Evolutionary conservation across 2,888 invertebrate species (phyloP).

Genomic region (Parapristionchus giblindavisi): DNA sequence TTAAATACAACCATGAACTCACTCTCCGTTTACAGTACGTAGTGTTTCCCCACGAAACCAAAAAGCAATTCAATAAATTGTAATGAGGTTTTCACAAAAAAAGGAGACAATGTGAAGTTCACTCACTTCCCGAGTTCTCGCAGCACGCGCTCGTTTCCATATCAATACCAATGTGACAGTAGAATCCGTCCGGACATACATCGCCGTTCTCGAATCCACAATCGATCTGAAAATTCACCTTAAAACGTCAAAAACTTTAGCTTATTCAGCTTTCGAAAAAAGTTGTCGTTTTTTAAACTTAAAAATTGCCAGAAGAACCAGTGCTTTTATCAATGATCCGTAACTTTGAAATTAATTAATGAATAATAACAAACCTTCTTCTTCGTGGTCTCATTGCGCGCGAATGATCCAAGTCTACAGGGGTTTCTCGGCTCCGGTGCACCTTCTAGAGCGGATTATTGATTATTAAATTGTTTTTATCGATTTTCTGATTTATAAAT

Average conservation of each 20-base stretch:
- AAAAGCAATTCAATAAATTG: no score
- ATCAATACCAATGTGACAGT: conserved; percentile 67
- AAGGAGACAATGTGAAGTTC: background rate
- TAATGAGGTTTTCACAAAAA: background rate
- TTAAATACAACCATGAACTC: background rate
- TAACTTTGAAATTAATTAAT: no score
- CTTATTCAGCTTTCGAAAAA: no score
- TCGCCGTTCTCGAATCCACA: conserved; percentile 55
- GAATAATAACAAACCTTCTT: conserved; percentile 26
- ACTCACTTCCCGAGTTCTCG: conserved; percentile 65
- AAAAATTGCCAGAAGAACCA: no score
- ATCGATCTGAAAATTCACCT: conserved; percentile 27
- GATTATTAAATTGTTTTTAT: background rate
- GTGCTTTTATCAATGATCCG: no score
- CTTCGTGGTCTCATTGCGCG: conserved; percentile 42
- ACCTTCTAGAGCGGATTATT: conserved; percentile 36
- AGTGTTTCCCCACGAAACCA: no score
- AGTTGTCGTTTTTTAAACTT: no score
- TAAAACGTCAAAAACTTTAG: background rate
- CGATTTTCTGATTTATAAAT: background rate
- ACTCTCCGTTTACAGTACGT: no score
- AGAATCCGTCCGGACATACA: conserved; percentile 64
- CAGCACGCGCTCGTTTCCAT: conserved; percentile 65
- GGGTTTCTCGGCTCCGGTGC: conserved; percentile 57
- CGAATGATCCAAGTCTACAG: conserved; percentile 60